Percentiles rank a stretch among this genome's conserved stretches.
These are phyloP conservation scores for Takifugu bimaculatus DNA, from an alignment of 2,113 vertebrate species.

Conservation along the genomic window DNA sequence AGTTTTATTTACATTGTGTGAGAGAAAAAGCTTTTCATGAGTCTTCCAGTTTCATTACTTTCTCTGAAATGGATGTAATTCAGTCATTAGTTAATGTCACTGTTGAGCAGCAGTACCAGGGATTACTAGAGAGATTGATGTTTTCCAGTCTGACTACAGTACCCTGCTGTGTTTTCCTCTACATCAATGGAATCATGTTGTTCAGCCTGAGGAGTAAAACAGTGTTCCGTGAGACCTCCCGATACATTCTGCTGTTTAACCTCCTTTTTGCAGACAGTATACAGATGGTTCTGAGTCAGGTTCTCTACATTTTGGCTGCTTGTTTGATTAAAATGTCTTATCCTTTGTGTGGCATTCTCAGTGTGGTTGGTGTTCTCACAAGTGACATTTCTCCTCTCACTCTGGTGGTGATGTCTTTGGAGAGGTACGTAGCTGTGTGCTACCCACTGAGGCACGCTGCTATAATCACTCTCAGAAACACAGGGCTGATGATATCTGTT, in stretches of 20 bases:
- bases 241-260: slow-evolving; percentile 53
- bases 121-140: neutral
- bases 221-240: slow-evolving; percentile 33
- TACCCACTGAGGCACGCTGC: slow-evolving; percentile 58
- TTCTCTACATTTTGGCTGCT: slow-evolving; percentile 23
- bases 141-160: neutral
- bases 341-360: slow-evolving; percentile 32
- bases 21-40: too few species aligned
- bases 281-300: slow-evolving; percentile 20
- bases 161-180: slow-evolving; percentile 32
- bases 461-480: slow-evolving; percentile 54
- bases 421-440: slow-evolving; percentile 65
- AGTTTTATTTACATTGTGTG: too few species aligned
- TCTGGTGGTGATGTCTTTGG: slow-evolving; percentile 64
- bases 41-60: too few species aligned
- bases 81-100: slow-evolving; percentile 1
- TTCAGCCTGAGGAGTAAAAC: slow-evolving; percentile 32
- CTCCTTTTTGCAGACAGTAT: slow-evolving; percentile 54
- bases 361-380: neutral
- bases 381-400: slow-evolving; percentile 46
- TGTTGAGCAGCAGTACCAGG: neutral
- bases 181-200: slow-evolving; percentile 35
- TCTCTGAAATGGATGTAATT: slow-evolving; percentile 5
- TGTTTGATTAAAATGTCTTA: neutral
- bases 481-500: slow-evolving; percentile 18